Percentiles rank a stretch among this genome's conserved stretches.
Conservation (phyloP, 2,888 invertebrate genomes). For the Buathra laborator region DNA sequence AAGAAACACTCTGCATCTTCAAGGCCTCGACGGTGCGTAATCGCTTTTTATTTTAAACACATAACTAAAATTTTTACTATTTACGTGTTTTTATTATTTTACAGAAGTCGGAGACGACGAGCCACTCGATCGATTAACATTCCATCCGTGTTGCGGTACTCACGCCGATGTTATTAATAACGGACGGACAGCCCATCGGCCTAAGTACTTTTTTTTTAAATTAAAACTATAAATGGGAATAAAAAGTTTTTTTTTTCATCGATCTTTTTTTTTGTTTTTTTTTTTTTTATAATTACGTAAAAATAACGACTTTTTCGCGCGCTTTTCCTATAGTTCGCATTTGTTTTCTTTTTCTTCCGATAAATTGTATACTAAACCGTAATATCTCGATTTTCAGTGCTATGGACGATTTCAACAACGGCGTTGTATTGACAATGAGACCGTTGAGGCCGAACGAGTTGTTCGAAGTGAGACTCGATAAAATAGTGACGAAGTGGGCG, state of each 20-base stretch:
- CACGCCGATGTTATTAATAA: conserved; percentile 97
- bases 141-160: conserved; percentile 96
- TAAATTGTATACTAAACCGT: neutral
- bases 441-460: conserved; percentile 94
- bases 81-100: conserved; percentile 12
- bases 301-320: no score
- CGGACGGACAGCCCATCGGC: conserved; percentile 95
- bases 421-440: conserved; percentile 95
- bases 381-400: conserved; percentile 87
- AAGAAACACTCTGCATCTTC: conserved; percentile 88
- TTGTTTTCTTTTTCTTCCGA: conserved; percentile 33
- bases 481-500: conserved; percentile 97
- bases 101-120: conserved; percentile 82
- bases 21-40: conserved; percentile 82
- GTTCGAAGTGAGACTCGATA: conserved; percentile 96
- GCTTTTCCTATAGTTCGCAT: conserved; percentile 68
- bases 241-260: no score
- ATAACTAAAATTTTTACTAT: neutral
- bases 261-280: no score
- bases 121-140: conserved; percentile 90
- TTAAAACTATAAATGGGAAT: no score
- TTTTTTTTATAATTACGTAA: no score
- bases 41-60: neutral
- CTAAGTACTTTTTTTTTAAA: conserved; percentile 89
- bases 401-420: conserved; percentile 97